These are phyloP conservation scores for Sarotherodon lohbergeri DNA, from an alignment of 2,113 vertebrate genomes.

Conservation along the genomic window DNA sequence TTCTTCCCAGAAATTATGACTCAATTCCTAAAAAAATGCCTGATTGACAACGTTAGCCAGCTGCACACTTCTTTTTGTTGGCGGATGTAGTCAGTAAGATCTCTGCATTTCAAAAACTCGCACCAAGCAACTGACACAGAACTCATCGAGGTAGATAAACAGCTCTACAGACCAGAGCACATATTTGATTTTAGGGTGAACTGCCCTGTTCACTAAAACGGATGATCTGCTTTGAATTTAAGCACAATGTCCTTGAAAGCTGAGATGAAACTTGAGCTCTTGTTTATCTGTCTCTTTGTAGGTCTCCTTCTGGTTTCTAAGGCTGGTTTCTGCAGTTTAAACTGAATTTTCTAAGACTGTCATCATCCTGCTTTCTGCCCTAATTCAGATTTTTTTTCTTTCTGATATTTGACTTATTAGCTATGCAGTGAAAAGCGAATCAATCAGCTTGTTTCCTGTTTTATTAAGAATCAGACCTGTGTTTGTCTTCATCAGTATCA, in stretches of 20 bases:
- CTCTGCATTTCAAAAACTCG: background rate
- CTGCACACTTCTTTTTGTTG: background rate
- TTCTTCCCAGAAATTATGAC: background rate
- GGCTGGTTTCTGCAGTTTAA: background rate
- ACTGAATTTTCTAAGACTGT: background rate
- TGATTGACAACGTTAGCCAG: background rate
- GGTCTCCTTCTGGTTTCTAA: background rate
- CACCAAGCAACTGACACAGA: background rate
- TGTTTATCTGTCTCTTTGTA: background rate
- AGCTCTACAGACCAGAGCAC: background rate
- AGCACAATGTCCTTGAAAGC: background rate
- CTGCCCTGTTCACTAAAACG: rapidly evolving
- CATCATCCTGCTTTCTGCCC: rapidly evolving
- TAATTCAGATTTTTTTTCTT: background rate
- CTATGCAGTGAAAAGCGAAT: background rate
- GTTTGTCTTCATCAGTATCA: background rate
- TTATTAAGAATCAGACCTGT: background rate
- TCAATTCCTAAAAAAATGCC: background rate
- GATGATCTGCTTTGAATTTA: background rate
- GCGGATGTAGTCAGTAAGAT: background rate
- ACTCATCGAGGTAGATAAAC: background rate
- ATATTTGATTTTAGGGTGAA: rapidly evolving
- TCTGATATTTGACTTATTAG: background rate
- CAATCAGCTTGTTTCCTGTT: rapidly evolving
- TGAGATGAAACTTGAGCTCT: background rate